Evolutionary conservation across 2,797 vertebrate genomes (phyloP).

Genomic region (Microctenopoma steveboyesi): DNA sequence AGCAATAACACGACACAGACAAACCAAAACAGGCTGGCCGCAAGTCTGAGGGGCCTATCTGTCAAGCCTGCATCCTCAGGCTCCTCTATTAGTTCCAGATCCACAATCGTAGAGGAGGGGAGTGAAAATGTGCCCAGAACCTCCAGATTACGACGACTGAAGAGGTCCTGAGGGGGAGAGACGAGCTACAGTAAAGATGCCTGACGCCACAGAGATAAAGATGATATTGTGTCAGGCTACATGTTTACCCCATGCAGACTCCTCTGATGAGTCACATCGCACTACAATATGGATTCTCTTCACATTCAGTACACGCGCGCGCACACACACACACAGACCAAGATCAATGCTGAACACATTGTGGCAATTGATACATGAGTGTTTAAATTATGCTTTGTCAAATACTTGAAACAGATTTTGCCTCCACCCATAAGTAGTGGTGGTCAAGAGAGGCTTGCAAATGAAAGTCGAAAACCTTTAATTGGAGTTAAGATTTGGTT

Average conservation of each 20-base stretch:
- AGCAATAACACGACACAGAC: constrained; percentile 82
- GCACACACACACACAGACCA: constrained; percentile 40
- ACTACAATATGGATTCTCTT: constrained; percentile 43
- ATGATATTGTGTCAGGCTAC: constrained; percentile 71
- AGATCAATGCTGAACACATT: constrained; percentile 62
- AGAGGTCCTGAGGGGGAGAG: constrained; percentile 77
- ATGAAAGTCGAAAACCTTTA: constrained; percentile 79
- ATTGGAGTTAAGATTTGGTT: constrained; percentile 80
- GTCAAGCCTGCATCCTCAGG: constrained; percentile 74
- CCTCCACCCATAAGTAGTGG: constrained; percentile 76
- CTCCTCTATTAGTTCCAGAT: constrained; percentile 78
- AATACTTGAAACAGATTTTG: constrained; percentile 74
- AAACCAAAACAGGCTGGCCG: constrained; percentile 79
- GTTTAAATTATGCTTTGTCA: constrained; percentile 69
- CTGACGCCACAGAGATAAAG: constrained; percentile 75
- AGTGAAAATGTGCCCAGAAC: constrained; percentile 79
- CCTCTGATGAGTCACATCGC: constrained; percentile 56
- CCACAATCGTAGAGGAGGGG: constrained; percentile 74
- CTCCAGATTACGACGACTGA: constrained; percentile 84
- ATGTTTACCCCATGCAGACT: constrained; percentile 63
- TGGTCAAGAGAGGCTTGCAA: constrained; percentile 76
- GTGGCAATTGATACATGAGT: constrained; percentile 66
- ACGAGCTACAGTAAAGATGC: constrained; percentile 67
- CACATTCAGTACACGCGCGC: constrained; percentile 31
- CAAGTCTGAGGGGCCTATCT: constrained; percentile 82